These are phyloP conservation scores for Cataglyphis rosenhaueri DNA, from an alignment of 2,888 invertebrate species.

Conservation along the genomic window DNA sequence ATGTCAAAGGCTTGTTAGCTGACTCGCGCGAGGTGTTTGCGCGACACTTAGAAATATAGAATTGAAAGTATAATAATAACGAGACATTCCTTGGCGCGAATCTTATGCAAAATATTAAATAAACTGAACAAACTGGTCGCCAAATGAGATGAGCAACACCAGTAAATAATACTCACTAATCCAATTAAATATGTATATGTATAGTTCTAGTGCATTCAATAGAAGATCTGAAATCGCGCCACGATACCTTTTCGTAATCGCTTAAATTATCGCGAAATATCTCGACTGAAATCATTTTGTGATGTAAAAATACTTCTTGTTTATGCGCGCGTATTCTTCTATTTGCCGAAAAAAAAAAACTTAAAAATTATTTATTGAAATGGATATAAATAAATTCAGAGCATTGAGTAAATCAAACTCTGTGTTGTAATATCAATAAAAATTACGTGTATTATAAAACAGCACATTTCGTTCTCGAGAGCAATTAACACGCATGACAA, in stretches of 20 bases:
- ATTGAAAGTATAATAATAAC: conserved; percentile 71
- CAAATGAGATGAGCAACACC: neutral
- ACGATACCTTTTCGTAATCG: conserved; percentile 28
- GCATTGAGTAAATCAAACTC: neutral
- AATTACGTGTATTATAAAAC: conserved; percentile 3
- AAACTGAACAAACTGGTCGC: conserved; percentile 58
- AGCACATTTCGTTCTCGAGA: neutral
- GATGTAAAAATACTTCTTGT: neutral
- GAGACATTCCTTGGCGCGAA: conserved; percentile 67
- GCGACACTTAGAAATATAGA: conserved; percentile 62
- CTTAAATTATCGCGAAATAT: conserved; percentile 25
- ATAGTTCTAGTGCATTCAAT: neutral
- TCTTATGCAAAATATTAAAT: conserved; percentile 49
- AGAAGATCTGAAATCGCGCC: neutral
- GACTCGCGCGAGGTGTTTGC: conserved; percentile 52
- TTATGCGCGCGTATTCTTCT: neutral
- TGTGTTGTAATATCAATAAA: conserved; percentile 6
- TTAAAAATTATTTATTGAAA: conserved; percentile 19
- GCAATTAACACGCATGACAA: conserved; percentile 30
- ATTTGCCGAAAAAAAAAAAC: neutral
- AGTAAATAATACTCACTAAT: conserved; percentile 41
- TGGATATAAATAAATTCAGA: neutral
- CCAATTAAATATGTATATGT: neutral
- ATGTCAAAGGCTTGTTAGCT: conserved; percentile 72
- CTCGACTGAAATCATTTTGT: neutral